phyloP scores from a whole-genome alignment of 2,113 vertebrate genomes.

The Campylomormyrus numenius region DNA sequence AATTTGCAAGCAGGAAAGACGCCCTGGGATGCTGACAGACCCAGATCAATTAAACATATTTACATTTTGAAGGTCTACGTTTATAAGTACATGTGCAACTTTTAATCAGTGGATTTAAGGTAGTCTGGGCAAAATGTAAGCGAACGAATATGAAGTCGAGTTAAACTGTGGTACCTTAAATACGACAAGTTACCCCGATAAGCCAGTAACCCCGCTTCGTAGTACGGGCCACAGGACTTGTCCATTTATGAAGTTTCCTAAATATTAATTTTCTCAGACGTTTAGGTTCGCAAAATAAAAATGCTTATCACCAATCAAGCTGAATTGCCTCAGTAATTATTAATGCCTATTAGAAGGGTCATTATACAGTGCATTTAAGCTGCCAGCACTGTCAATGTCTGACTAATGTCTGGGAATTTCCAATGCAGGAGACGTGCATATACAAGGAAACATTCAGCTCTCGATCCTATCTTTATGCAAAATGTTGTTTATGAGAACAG shows the following conservation, averaged over 20 bases:
- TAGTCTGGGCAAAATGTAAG: too few species aligned
- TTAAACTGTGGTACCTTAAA: too few species aligned
- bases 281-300: neutral
- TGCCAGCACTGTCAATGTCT: neutral
- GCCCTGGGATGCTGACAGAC: neutral
- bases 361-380: neutral
- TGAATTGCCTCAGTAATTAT: neutral
- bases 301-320: neutral
- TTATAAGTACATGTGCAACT: neutral
- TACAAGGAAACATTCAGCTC: neutral
- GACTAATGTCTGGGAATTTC: neutral
- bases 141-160: too few species aligned
- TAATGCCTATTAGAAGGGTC: neutral
- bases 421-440: neutral
- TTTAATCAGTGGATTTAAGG: neutral
- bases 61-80: neutral
- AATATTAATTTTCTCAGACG: neutral
- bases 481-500: neutral
- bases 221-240: too few species aligned
- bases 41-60: neutral
- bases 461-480: neutral
- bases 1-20: neutral
- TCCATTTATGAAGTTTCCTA: neutral
- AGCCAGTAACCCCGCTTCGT: too few species aligned
- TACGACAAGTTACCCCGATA: too few species aligned